A percentile compares a stretch with the other conserved stretches of the same genome.
Evolutionary conservation across 1,140 invertebrate genomes (phyloP).

Genomic region (Drosophila lacteicornis): DNA sequence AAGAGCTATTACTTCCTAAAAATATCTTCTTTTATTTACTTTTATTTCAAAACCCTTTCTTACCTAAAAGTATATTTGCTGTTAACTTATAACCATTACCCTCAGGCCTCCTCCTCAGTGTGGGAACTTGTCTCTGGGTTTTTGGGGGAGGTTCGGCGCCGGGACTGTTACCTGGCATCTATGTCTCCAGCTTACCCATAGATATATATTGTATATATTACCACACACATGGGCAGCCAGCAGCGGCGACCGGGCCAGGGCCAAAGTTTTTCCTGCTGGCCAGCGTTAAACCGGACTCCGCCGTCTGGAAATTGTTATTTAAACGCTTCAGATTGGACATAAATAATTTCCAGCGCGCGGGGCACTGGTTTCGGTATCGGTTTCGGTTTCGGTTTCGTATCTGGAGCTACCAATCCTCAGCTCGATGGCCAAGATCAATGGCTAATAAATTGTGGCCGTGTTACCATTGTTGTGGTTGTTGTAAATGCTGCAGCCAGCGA

Average conservation of each 20-base stretch:
- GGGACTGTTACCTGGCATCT: conserved; percentile 25
- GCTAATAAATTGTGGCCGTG: conserved; percentile 62
- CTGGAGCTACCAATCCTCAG: conserved; percentile 32
- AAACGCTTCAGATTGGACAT: conserved; percentile 43
- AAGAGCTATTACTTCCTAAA: not conserved
- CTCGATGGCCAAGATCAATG: conserved; percentile 68
- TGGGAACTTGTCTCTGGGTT: not conserved
- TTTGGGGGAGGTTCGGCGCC: conserved; percentile 1
- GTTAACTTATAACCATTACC: not conserved
- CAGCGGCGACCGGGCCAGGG: conserved; percentile 17
- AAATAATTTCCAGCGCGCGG: conserved; percentile 32
- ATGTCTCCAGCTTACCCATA: conserved; percentile 25
- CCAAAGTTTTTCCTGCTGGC: conserved; percentile 44
- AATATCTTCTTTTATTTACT: not conserved
- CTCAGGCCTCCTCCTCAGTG: too few species aligned
- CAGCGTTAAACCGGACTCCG: conserved; percentile 44
- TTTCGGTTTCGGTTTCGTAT: conserved; percentile 32
- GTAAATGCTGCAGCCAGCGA: not conserved
- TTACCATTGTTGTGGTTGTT: conserved; percentile 34
- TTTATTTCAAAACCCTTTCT: not conserved
- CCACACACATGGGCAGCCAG: conserved; percentile 19
- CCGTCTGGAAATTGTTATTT: conserved; percentile 50
- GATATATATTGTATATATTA: conserved; percentile 10
- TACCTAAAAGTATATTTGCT: not conserved
- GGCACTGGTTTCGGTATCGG: conserved; percentile 7